Conservation (phyloP, 2,888 invertebrate genomes). For the Tupiocoris notatus region DNA sequence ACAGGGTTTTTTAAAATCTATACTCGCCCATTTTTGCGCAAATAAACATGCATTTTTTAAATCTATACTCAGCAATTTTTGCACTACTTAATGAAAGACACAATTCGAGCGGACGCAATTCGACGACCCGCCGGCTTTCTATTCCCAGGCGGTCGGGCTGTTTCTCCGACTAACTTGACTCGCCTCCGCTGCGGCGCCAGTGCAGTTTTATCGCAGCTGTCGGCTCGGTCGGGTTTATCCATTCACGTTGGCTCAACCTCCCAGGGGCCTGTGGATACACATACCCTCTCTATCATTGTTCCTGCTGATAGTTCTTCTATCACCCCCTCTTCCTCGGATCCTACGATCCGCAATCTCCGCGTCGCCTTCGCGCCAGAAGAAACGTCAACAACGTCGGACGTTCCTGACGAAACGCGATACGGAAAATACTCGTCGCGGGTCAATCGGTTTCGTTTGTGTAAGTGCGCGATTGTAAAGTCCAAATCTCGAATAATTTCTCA, state of each 20-base stretch:
- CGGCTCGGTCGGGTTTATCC: conserved; percentile 26
- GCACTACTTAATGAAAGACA: too few relatives aligned
- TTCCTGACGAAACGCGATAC: too few relatives aligned
- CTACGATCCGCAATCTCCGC: neutral
- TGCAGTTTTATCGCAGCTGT: conserved; percentile 46
- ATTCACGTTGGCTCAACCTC: neutral
- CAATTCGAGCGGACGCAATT: neutral
- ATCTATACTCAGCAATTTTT: too few relatives aligned
- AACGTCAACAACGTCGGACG: neutral
- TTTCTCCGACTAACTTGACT: neutral
- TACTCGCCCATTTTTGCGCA: too few relatives aligned
- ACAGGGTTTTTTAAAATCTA: too few relatives aligned
- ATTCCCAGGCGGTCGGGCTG: neutral
- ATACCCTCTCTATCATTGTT: neutral
- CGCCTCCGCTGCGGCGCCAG: conserved; percentile 42
- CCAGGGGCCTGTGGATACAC: neutral
- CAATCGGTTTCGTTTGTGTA: too few relatives aligned
- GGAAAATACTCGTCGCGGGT: too few relatives aligned
- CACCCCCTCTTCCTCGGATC: neutral
- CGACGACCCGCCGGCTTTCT: neutral
- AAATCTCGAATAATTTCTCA: too few relatives aligned
- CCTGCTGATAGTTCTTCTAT: neutral
- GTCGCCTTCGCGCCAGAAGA: neutral
- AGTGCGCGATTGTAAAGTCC: too few relatives aligned
- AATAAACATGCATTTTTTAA: too few relatives aligned